Conservation (phyloP, 2,113 vertebrate genomes). For the Dromas ardeola region DNA sequence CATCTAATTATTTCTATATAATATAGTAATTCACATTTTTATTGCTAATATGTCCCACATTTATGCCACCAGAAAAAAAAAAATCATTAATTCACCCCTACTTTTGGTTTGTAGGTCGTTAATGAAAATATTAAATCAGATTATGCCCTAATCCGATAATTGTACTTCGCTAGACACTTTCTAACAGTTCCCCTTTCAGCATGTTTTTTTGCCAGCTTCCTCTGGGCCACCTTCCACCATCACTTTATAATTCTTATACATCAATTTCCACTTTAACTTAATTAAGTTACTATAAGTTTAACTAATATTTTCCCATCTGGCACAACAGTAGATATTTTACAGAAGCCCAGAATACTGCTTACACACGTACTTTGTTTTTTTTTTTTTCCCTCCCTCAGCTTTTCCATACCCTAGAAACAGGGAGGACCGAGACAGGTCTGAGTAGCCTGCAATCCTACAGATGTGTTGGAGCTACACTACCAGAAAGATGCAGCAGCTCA, state of each 20-base stretch:
- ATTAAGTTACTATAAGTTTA: not conserved
- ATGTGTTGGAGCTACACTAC: not conserved
- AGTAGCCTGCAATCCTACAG: not conserved
- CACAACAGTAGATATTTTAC: not conserved
- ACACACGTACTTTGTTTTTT: not conserved
- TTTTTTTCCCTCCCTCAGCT: not conserved
- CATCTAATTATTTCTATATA: constrained; percentile 45
- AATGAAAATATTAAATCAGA: not conserved
- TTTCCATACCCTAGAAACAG: not conserved
- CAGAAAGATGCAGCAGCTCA: not conserved
- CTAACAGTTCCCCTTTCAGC: not conserved
- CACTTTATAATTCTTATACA: not conserved
- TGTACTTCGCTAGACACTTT: not conserved
- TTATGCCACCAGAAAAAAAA: not conserved
- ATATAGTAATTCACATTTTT: constrained; percentile 40
- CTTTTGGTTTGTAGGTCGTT: not conserved
- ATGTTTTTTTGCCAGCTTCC: not conserved
- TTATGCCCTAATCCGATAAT: not conserved
- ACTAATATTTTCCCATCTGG: not conserved
- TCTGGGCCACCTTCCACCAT: not conserved
- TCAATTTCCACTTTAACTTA: not conserved
- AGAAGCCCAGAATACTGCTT: not conserved
- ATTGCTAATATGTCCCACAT: not conserved
- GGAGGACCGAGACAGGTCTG: not conserved
- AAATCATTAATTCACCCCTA: not conserved